These are phyloP conservation scores for Tetragnatha versicolor DNA, from an alignment of 1,140 invertebrate species.

Conservation along the genomic window DNA sequence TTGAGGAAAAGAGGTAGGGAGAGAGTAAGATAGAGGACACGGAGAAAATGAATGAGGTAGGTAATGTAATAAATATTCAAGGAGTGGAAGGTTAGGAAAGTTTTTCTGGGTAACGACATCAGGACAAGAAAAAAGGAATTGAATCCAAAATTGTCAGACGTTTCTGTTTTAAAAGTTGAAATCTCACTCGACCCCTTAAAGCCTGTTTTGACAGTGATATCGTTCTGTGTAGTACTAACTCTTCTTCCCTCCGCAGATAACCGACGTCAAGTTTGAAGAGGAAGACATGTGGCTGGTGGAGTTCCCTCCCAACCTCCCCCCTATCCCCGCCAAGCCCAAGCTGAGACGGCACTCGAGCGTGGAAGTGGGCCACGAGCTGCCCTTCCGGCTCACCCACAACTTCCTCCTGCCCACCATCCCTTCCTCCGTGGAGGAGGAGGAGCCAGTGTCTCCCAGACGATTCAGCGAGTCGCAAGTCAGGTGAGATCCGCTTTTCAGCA, in stretches of 20 bases:
- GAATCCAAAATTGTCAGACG: too few relatives aligned
- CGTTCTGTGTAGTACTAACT: not conserved
- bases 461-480: conserved; percentile 45
- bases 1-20: too few relatives aligned
- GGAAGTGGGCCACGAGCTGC: conserved; percentile 25
- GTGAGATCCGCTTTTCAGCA: not conserved
- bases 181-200: too few relatives aligned
- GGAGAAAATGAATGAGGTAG: too few relatives aligned
- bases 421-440: not conserved
- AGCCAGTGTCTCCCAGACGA: not conserved
- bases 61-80: too few relatives aligned
- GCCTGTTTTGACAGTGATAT: too few relatives aligned
- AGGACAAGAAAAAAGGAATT: too few relatives aligned
- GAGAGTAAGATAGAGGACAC: too few relatives aligned
- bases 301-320: conserved; percentile 24
- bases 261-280: conserved; percentile 45
- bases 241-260: not conserved
- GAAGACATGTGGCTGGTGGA: conserved; percentile 49
- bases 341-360: conserved; percentile 39
- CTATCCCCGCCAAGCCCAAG: not conserved
- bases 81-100: too few relatives aligned
- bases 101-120: too few relatives aligned
- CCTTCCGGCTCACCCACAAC: conserved; percentile 19
- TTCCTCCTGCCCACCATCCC: not conserved
- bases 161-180: too few relatives aligned